These are phyloP conservation scores for Protonemura montana DNA, from an alignment of 2,888 invertebrate species.

Conservation along the genomic window DNA sequence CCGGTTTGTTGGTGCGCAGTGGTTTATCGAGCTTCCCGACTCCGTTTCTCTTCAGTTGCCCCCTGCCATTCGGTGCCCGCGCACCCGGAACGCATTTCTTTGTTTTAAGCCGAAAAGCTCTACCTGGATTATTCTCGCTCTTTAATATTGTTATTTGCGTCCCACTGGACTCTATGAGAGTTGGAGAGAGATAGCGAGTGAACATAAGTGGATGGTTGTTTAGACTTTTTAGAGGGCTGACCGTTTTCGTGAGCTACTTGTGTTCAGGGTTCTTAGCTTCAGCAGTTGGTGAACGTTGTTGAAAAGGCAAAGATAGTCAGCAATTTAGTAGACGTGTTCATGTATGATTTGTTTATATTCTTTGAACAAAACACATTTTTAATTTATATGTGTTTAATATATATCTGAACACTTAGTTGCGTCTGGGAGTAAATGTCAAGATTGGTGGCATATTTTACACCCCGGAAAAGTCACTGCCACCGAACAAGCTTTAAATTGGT, in stretches of 20 bases:
- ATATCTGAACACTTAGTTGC: no score
- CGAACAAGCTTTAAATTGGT: no score
- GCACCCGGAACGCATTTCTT: neutral
- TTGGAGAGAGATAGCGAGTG: no score
- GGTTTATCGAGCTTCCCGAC: neutral
- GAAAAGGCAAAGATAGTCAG: no score
- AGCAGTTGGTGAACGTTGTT: no score
- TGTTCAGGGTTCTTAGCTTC: neutral
- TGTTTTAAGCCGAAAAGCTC: slow-evolving; percentile 7
- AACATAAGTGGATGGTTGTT: neutral
- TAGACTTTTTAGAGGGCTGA: neutral
- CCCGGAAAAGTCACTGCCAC: no score
- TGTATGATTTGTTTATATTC: no score
- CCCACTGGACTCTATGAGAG: neutral
- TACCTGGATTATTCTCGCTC: neutral
- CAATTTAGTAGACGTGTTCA: no score
- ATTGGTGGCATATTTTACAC: no score
- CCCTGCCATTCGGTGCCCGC: neutral
- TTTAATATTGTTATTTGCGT: slow-evolving; percentile 7
- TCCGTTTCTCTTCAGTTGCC: neutral
- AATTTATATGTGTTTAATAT: no score
- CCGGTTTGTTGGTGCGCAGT: neutral
- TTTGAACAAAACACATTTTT: no score
- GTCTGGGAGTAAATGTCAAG: no score
- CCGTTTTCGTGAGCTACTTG: neutral